Conservation (phyloP, 2,113 vertebrate species). For the Zosterops japonicus region DNA sequence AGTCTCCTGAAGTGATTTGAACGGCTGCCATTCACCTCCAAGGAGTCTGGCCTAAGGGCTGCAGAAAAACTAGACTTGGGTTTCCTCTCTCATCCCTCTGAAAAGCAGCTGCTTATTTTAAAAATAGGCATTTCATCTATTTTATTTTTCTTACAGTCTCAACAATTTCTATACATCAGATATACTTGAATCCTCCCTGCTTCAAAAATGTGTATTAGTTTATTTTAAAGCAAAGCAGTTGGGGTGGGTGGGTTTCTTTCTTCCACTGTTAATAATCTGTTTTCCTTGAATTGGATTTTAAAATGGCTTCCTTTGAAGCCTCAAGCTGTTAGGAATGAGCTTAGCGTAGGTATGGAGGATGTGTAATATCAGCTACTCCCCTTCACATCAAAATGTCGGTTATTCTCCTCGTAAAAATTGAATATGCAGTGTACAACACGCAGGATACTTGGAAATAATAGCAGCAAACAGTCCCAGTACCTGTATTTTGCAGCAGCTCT, state of each 20-base stretch:
- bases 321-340: conserved; percentile 1
- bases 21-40: background rate
- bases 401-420: background rate
- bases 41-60: background rate
- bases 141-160: background rate
- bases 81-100: background rate
- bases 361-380: background rate
- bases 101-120: background rate
- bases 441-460: background rate
- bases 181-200: accelerated
- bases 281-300: conserved; percentile 42
- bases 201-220: background rate
- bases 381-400: background rate
- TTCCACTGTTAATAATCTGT: background rate
- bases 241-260: background rate
- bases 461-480: background rate
- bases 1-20: background rate
- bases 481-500: background rate
- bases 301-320: conserved; percentile 61
- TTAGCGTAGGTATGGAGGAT: background rate
- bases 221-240: background rate
- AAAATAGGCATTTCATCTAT: background rate
- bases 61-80: background rate
- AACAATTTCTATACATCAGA: background rate
- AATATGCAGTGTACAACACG: accelerated